Conservation (phyloP, 2,113 vertebrate genomes). For the Mobula hypostoma region DNA sequence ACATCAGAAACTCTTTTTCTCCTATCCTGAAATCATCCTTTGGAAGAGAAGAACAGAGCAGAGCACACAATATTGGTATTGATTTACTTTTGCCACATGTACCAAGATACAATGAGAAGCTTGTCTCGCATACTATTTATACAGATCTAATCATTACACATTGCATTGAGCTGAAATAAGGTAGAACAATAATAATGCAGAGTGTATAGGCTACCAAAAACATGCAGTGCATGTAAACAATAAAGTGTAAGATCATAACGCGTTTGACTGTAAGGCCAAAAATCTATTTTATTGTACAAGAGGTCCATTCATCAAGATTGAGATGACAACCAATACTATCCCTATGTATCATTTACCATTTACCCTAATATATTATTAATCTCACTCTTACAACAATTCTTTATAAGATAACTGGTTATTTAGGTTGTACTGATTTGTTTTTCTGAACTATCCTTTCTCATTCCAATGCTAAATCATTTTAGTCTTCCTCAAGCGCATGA, state of each 20-base stretch:
- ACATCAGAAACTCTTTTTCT: background rate
- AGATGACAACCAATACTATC: background rate
- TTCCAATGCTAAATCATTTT: background rate
- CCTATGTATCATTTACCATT: background rate
- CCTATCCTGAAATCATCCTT: background rate
- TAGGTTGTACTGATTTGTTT: background rate
- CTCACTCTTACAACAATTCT: background rate
- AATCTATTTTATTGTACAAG: too few species aligned
- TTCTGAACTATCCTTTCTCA: background rate
- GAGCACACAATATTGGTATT: background rate
- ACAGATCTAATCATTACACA: too few species aligned
- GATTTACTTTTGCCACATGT: too few species aligned
- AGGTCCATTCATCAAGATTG: background rate
- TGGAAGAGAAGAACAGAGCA: background rate
- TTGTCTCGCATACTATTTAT: too few species aligned
- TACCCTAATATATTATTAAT: background rate
- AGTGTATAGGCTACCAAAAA: too few species aligned
- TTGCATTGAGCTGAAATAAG: too few species aligned
- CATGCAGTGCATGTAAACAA: too few species aligned
- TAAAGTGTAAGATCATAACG: too few species aligned
- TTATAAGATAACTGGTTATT: background rate
- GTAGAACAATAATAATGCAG: too few species aligned
- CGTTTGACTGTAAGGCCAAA: too few species aligned
- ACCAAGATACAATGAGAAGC: too few species aligned
- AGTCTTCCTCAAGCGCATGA: background rate